Percentiles rank a stretch among this genome's conserved stretches.
Conservation (phyloP, 1,140 invertebrate species). For the Drosophila aff. region DNA sequence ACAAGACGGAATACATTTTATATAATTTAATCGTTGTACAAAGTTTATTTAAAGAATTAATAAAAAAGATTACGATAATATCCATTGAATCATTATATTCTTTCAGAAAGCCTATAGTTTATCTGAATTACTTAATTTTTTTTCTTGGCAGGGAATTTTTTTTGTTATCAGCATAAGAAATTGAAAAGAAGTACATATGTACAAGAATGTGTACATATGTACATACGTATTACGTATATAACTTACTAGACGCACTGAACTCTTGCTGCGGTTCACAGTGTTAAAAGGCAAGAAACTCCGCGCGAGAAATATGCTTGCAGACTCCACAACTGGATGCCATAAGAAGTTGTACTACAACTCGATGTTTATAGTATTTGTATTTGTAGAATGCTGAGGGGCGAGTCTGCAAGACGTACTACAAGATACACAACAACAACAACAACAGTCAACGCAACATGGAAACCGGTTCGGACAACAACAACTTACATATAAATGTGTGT, state of each 20-base stretch:
- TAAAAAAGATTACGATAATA: not conserved
- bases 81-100: constrained; percentile 11
- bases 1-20: not conserved
- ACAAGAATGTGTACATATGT: not conserved
- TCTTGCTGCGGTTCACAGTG: constrained; percentile 1
- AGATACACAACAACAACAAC: constrained; percentile 39
- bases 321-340: constrained; percentile 60
- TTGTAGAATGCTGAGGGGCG: constrained; percentile 69
- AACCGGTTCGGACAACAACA: constrained; percentile 68
- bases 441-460: constrained; percentile 70
- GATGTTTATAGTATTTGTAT: constrained; percentile 79
- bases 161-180: not conserved
- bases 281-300: constrained; percentile 16
- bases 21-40: not conserved
- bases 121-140: constrained; percentile 28
- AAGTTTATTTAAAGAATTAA: not conserved
- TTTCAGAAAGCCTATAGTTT: not conserved
- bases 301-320: constrained; percentile 32
- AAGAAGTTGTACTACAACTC: constrained; percentile 80
- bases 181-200: not conserved
- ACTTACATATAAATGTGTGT: constrained; percentile 36
- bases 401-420: constrained; percentile 45
- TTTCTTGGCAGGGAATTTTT: not conserved
- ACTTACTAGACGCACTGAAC: constrained; percentile 14
- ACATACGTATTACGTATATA: not conserved